Evolutionary conservation across 2,113 vertebrate species (phyloP).

Genomic region (Baryphthengus martii): DNA sequence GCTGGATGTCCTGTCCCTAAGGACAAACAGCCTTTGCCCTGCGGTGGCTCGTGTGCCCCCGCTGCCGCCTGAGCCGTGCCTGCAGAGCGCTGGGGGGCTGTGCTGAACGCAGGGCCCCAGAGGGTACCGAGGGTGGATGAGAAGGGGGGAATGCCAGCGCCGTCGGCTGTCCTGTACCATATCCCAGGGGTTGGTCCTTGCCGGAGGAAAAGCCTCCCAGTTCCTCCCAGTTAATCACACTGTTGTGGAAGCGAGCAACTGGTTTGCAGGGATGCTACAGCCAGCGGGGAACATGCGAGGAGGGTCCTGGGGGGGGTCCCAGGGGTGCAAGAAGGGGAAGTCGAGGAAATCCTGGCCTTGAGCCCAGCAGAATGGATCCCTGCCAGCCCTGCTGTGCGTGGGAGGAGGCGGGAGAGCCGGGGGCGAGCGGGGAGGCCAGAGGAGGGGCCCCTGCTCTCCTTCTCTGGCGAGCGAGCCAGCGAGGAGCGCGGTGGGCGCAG

Average conservation of each 20-base stretch:
- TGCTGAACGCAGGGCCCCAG: rapidly evolving
- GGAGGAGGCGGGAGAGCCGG: not conserved
- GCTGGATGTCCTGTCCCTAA: not conserved
- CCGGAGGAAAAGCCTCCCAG: not conserved
- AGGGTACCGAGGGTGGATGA: rapidly evolving
- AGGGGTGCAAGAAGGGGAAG: not conserved
- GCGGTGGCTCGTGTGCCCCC: rapidly evolving
- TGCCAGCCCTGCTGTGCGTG: not conserved
- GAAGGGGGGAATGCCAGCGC: not conserved
- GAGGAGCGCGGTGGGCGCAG: not conserved
- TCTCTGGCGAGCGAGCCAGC: not conserved
- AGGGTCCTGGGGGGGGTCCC: not conserved
- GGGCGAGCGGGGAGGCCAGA: not conserved
- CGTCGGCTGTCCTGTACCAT: not conserved
- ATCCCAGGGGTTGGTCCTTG: not conserved
- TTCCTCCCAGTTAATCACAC: not conserved
- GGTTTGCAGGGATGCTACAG: not conserved
- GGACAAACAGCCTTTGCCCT: not conserved
- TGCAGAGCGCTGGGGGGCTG: not conserved
- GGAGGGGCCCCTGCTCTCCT: not conserved
- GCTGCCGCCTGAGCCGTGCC: rapidly evolving
- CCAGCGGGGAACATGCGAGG: not conserved
- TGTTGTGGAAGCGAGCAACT: not conserved
- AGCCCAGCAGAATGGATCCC: not conserved
- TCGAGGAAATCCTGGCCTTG: not conserved